Percentiles rank a stretch among this genome's conserved stretches.
Evolutionary conservation across 1,140 invertebrate genomes (phyloP).

Genomic region (Pseudomyrmex concolor): DNA sequence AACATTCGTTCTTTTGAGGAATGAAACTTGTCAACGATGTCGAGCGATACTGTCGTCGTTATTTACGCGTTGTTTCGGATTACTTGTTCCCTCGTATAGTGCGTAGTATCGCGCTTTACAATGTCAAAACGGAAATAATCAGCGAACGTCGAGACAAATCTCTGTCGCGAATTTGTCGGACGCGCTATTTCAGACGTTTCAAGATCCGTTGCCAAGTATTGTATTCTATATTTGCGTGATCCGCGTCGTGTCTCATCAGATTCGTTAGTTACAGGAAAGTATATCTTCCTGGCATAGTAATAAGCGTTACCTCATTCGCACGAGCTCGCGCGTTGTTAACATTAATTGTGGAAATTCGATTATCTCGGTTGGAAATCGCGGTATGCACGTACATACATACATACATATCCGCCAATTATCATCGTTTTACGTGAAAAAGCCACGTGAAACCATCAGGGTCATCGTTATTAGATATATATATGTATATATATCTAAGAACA

Average conservation of each 20-base stretch:
- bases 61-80: no score
- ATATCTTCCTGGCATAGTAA: neutral
- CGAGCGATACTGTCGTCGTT: no score
- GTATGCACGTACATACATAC: neutral
- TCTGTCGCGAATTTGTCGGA: neutral
- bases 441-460: constrained; percentile 27
- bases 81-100: neutral
- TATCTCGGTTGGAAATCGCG: constrained; percentile 16
- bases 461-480: constrained; percentile 4
- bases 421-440: constrained; percentile 15
- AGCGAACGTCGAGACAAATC: neutral
- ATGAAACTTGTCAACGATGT: no score
- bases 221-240: constrained; percentile 14
- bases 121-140: neutral
- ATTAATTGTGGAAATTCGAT: constrained; percentile 38
- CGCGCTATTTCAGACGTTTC: constrained; percentile 12
- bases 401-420: constrained; percentile 16
- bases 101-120: neutral
- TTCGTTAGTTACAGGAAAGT: neutral
- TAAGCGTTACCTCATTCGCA: neutral
- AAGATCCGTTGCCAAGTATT: constrained; percentile 6
- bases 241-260: neutral
- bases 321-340: neutral
- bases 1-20: no score
- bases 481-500: neutral